Evolutionary conservation across 23 tunicate species (phyloP).

Genomic region (Ciona savignyi): DNA sequence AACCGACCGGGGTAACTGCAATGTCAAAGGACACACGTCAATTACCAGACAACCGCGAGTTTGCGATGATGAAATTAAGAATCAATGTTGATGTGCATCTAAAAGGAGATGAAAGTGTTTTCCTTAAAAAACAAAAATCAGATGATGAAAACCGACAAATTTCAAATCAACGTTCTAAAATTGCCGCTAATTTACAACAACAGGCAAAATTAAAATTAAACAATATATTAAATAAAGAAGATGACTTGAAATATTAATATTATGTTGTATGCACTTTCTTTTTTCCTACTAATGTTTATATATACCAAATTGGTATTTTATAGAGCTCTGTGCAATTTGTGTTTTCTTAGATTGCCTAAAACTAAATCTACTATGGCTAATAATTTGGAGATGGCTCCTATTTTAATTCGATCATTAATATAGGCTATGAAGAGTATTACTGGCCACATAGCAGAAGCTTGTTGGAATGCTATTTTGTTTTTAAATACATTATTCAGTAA

Average conservation of each 20-base stretch:
- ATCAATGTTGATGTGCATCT: constrained; percentile 36
- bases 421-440: too few relatives aligned
- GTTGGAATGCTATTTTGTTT: too few relatives aligned
- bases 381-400: too few relatives aligned
- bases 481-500: too few relatives aligned
- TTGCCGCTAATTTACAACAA: background rate
- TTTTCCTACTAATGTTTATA: too few relatives aligned
- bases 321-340: too few relatives aligned
- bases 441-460: too few relatives aligned
- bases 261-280: too few relatives aligned
- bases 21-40: constrained; percentile 14
- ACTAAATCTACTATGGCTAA: too few relatives aligned
- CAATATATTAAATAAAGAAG: constrained; percentile 36
- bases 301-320: too few relatives aligned
- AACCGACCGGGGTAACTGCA: constrained; percentile 23
- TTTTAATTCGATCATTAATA: too few relatives aligned
- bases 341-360: too few relatives aligned
- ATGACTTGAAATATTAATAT: constrained; percentile 27
- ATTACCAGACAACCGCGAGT: constrained; percentile 18
- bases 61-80: constrained; percentile 36
- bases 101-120: constrained; percentile 48
- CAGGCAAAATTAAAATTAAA: constrained; percentile 39
- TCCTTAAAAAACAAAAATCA: constrained; percentile 16
- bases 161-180: constrained; percentile 1
- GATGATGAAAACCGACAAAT: constrained; percentile 12